Evolutionary conservation across 1,140 invertebrate genomes (phyloP), one percentile per base, ranked within the genome.

Genomic region (Phymastichus coffea): DNA sequence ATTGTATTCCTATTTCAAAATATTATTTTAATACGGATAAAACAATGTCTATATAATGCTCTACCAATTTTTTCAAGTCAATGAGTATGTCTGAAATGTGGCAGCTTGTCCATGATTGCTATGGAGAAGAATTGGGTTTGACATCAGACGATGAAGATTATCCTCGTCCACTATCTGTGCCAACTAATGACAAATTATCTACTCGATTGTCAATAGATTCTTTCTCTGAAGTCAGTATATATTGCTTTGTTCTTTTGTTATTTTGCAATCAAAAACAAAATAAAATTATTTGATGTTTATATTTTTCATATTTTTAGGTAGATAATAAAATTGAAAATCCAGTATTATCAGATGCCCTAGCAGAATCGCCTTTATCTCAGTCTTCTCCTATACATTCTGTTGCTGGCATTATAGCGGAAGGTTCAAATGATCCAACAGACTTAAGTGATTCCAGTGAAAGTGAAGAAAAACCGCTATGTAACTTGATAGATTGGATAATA

Each of bases 81-180:
- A 90, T 96, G 86, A 84, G 85, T 64, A 87, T 87, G 49, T 86
- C 91, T 71, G 92, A 96, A 80, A 87, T 96, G 79, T 96, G 94
- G 93, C 87, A 92, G 74, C 75, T 86, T 78, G 90, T 95, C 57
- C 94, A 95, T 77, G 87, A 86, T 65, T 90, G 88, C 70, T 97
- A 97, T 80, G 95, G 95, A 40, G 91, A 93, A 68, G 93, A 97
- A 77, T 80, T 97, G 61, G 94, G 94, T 25, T 84, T 97, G 68
- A 94, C 92, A 14, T 94, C 92, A 12, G 93, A 95, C 75, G 94
- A 97, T 77, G 93, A 97, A 75, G 92, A 94, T 71, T 95, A 96
- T 67, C 82, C 87, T 25, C 46, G 43, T 20, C 71, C 76, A 2
- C 68, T 74, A 33, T 78, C 84, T 48, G 69, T 70, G 19, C 70